phyloP scores from a whole-genome alignment of 2,113 vertebrate genomes.

The Diphyllodes magnificus region DNA sequence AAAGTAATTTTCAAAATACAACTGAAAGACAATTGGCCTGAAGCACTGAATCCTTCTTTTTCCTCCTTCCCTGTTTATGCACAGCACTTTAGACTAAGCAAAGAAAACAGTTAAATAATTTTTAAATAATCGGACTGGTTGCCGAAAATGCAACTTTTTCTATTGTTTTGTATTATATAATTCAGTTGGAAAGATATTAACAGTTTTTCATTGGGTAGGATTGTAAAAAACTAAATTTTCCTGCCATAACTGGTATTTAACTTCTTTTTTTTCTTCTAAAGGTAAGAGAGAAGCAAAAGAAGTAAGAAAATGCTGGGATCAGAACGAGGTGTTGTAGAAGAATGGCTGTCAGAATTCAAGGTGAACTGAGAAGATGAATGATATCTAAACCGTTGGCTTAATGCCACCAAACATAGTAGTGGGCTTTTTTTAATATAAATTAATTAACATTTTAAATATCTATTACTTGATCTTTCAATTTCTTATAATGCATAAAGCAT shows the following conservation, averaged over 20 bases:
- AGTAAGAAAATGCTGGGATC: constrained; percentile 90
- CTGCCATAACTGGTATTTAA: not conserved
- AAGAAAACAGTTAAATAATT: not conserved
- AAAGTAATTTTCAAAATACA: not conserved
- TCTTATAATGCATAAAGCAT: not conserved
- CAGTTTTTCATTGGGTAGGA: not conserved
- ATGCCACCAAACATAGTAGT: not conserved
- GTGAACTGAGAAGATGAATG: constrained; percentile 67
- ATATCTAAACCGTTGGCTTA: not conserved
- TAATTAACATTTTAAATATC: not conserved
- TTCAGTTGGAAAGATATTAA: not conserved
- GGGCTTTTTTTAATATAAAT: not conserved
- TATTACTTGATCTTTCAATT: not conserved
- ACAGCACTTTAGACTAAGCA: not conserved
- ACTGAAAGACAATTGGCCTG: not conserved
- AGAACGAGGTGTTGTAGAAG: constrained; percentile 91
- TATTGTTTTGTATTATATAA: not conserved
- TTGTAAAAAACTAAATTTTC: not conserved
- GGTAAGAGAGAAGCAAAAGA: constrained; percentile 65
- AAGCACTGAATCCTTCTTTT: not conserved
- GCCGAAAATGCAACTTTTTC: not conserved
- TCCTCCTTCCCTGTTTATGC: not conserved
- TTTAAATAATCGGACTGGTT: not conserved
- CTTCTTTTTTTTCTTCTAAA: not conserved
- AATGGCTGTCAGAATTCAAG: constrained; percentile 99